Evolutionary conservation across 2,888 invertebrate genomes (phyloP).

Genomic region (Lordiphosa fenestrarum): DNA sequence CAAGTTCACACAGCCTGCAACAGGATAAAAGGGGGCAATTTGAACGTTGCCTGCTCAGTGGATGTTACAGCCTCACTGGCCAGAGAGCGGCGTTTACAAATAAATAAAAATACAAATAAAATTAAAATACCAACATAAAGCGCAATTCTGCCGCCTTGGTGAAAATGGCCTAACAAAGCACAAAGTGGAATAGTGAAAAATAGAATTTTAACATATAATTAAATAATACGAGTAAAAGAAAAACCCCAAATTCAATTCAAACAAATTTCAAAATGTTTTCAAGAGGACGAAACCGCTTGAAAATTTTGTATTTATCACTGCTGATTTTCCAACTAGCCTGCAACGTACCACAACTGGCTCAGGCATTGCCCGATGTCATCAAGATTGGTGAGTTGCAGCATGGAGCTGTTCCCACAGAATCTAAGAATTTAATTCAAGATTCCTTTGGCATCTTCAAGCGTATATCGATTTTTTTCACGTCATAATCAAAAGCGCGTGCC

Average conservation of each 20-base stretch:
- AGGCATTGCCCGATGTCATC: constrained; percentile 76
- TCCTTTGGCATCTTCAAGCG: constrained; percentile 32
- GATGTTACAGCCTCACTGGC: constrained; percentile 45
- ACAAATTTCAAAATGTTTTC: constrained; percentile 36
- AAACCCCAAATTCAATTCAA: too few species aligned
- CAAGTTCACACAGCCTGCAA: constrained; percentile 37
- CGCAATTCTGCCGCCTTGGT: constrained; percentile 18
- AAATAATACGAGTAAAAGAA: constrained; percentile 7
- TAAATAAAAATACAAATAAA: background rate
- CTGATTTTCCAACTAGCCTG: constrained; percentile 37
- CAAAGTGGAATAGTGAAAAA: background rate
- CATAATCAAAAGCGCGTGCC: constrained; percentile 43
- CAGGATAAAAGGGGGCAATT: constrained; percentile 59
- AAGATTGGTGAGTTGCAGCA: constrained; percentile 74
- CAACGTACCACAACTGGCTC: constrained; percentile 26
- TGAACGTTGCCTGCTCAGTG: constrained; percentile 44
- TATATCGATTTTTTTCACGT: constrained; percentile 72
- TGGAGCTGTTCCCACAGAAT: background rate
- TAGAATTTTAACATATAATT: background rate
- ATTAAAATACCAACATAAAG: background rate
- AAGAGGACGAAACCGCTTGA: constrained; percentile 12
- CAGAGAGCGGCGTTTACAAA: constrained; percentile 6
- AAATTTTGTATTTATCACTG: constrained; percentile 22
- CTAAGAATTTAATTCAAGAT: constrained; percentile 10
- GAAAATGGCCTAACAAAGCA: constrained; percentile 14